Base-by-base conservation (phyloP, 2,888 invertebrate genomes). In the Drosophila villosipedis region DNA sequence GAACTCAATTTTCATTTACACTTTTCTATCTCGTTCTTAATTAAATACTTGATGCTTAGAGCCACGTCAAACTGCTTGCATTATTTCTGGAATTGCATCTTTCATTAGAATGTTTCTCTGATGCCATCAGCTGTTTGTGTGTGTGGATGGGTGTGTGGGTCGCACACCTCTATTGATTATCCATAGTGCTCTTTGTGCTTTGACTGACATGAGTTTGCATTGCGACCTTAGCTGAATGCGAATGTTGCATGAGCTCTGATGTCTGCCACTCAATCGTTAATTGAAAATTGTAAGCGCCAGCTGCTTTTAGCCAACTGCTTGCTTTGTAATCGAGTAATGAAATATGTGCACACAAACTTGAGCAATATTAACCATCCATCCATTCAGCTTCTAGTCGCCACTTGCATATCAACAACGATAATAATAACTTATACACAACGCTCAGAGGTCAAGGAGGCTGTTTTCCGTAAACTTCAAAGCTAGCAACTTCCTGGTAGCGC, bases 281-380 rank as follows among this genome's bases (percentile, higher is more conserved):
- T 87, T 89, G 76, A 89, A 87, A 85, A 84, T 78, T 70, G 84
- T 80, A 70, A 69, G 68, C 74, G 66, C 37, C 59, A 66, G 59
- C 72, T 67, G 72, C 64, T 72, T 9, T 62, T 63, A 58, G 64
- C 43, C 54, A 71, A 69, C 67, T 68, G 88, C 76, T 77, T 90
- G 83, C 81, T 83, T 83, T 90, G 73, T 88, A 90, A 83, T 88
- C 72, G 84, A 83, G 73, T 84, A 84, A 87, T 89, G 89, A 79
- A 85, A 83, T 76, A 79, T 74, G 78, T 71, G 74, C 68, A 67
- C 66, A 64, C 39, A 59, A 47, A 43, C 19, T 22, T 28, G 39
- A n/a, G 43, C 43, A 55, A 25, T 28, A 25, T 47, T 47, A 25
- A 25, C 16, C 4, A 47, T 16, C 22, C 47, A 47, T 4, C 4